Evolutionary conservation across 2,797 vertebrate species (phyloP), one percentile per base, ranked within the genome.

Genomic region (Bucorvus abyssinicus): DNA sequence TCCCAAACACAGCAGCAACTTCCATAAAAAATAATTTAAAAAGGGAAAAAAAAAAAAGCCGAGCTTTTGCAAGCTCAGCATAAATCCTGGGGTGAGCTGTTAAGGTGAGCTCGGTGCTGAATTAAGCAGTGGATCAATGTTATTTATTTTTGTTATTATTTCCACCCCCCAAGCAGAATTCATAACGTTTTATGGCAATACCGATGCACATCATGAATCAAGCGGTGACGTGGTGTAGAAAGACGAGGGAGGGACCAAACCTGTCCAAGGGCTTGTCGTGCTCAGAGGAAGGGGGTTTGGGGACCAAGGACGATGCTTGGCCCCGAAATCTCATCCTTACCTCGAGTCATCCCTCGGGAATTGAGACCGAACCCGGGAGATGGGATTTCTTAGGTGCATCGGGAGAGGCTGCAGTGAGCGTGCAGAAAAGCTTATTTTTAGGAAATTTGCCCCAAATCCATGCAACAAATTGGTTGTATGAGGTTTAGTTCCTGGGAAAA

Each of bases 131-230:
- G 53, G 59, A 97, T 97, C 96, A 82, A 96, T 96, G 95, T 89
- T 95, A 88, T 93, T 96, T 70, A 49, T 64, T 76, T 59, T 70
- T 45, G 16, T 68, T 61, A 38, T 61, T 52, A 9, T 17, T 27
- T 8, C 2, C 6, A 19, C 15, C 36, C 90, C 71, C 79, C 45
- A 9, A 71, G 91, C 93, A 93, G 93, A 97, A 97, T 97, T 96
- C 85, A 78, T 96, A 91, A 94, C 4, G 1, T 83, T 96, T 97
- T 96, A 95, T 89, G 80, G 94, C 80, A 93, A 97, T 97, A 97
- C 97, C 91, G 4, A 94, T 97, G 93, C 30, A 82, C 87, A 95
- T 91, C 52, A 61, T 38, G 93, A 76, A 91, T 89, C 90, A 94
- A 94, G 93, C 30, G 26, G 16, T 32, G 82, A 32, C 32, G n/a